Evolutionary conservation across 2,888 invertebrate species (phyloP).

Genomic region (Prosopocoilus inquinatus): DNA sequence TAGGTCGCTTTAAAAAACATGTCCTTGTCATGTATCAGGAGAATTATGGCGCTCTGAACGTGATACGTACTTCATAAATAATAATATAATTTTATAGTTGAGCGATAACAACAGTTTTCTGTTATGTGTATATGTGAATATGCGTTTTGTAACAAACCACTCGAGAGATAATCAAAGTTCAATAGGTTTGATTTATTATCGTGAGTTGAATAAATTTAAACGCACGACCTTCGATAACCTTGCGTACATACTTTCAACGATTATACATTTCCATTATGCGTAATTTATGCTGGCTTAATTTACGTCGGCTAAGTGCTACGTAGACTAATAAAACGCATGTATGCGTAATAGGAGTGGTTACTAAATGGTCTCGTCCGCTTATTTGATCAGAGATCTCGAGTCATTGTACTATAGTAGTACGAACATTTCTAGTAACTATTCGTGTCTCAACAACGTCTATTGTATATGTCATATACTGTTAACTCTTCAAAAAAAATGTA

Average conservation of each 20-base stretch:
- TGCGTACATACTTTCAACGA: slow-evolving; percentile 5
- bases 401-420: slow-evolving; percentile 24
- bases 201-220: not conserved
- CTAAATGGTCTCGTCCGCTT: slow-evolving; percentile 12
- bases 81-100: not conserved
- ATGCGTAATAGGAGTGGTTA: slow-evolving; percentile 1
- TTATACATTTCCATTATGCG: not conserved
- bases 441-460: no score
- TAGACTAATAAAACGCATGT: not conserved
- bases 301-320: not conserved
- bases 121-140: not conserved
- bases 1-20: no score
- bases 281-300: not conserved
- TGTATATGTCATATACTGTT: no score
- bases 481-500: no score
- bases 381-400: slow-evolving; percentile 24
- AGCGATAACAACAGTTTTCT: not conserved
- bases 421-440: no score
- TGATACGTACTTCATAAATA: no score
- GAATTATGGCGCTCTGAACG: no score
- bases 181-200: no score
- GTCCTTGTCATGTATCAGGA: no score
- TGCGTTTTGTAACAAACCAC: not conserved
- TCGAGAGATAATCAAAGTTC: not conserved
- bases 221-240: slow-evolving; percentile 19